A percentile compares a stretch with the other conserved stretches of the same genome.
Evolutionary conservation across 2,888 invertebrate species (phyloP).

Genomic region (Eilema depressum): DNA sequence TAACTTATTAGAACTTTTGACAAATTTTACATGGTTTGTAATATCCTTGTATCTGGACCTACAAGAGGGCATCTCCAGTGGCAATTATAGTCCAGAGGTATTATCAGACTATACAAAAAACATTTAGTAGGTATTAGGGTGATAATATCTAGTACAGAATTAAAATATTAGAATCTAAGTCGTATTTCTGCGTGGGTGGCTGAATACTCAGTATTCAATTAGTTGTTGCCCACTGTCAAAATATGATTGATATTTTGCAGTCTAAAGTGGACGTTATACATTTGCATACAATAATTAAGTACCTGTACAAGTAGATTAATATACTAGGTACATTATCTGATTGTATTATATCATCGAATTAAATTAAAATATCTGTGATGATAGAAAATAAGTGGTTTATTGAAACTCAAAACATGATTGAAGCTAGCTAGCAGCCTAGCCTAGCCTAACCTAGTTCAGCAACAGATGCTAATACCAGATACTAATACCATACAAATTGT

Average conservation of each 20-base stretch:
- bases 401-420: not conserved
- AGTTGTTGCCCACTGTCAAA: conserved; percentile 29
- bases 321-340: not conserved
- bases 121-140: not conserved
- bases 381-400: not conserved
- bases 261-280: not conserved
- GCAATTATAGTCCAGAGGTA: not conserved
- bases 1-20: not conserved
- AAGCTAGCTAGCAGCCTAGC: no score
- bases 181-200: conserved; percentile 31
- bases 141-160: not conserved
- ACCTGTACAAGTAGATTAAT: not conserved
- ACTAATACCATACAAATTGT: no score
- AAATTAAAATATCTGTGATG: not conserved
- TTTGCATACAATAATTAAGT: not conserved
- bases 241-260: conserved; percentile 38
- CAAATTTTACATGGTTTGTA: not conserved
- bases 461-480: no score
- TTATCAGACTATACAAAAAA: not conserved
- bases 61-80: not conserved
- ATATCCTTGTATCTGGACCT: not conserved
- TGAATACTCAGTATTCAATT: conserved; percentile 33
- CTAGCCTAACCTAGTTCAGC: no score
- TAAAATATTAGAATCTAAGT: conserved; percentile 15
- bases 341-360: not conserved